Base-by-base conservation (phyloP, 2,888 invertebrate species). In the Lasioglossum zephyrum region DNA sequence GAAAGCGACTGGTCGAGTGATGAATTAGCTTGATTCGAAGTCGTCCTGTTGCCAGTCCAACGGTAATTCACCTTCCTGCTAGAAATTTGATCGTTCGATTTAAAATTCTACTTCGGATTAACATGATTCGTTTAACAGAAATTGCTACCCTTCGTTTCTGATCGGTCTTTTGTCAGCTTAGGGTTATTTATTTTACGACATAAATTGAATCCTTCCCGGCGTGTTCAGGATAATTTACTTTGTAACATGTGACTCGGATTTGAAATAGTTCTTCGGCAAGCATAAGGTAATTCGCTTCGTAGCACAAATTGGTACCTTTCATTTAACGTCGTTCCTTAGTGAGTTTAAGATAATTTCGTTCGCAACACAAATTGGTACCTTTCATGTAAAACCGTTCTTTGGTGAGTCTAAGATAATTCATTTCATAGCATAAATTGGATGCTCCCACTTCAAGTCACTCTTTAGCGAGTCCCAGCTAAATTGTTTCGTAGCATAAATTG, bases 261-360 rank as follows among this genome's bases (percentile, higher is more conserved):
- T n/a, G n/a, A 53, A 53, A 53, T 53, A n/a, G 53, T 53, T 53
- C 53, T 53, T n/a, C 9, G 9, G 22, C 8, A 9, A 53, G 53
- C n/a, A n/a, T n/a, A 53, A 53, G 53, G 53, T 53, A 53, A 53
- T 53, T 53, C n/a, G n/a, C 53, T 53, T 53, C 53, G 53, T 53
- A 53, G 53, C 53, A 53, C 53, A 53, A n/a, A 53, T 53, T 53
- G 53, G n/a, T n/a, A 53, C 53, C 53, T 53, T 53, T 53, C 13
- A 8, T 72, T 31, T 41, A 57, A 49, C 49, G 22, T 36, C n/a
- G 31, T 77, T 39, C 44, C 31, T 26, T 11, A 4, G 72, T 9
- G 44, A 72, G n/a, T 39, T 22, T 22, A 72, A 72, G 13, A 44
- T 41, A 11, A 22, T 72, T n/a, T 41, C 44, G 22, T 41, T 41